These are phyloP conservation scores for Phasia obesa DNA, from an alignment of 2,888 invertebrate species.

Conservation along the genomic window DNA sequence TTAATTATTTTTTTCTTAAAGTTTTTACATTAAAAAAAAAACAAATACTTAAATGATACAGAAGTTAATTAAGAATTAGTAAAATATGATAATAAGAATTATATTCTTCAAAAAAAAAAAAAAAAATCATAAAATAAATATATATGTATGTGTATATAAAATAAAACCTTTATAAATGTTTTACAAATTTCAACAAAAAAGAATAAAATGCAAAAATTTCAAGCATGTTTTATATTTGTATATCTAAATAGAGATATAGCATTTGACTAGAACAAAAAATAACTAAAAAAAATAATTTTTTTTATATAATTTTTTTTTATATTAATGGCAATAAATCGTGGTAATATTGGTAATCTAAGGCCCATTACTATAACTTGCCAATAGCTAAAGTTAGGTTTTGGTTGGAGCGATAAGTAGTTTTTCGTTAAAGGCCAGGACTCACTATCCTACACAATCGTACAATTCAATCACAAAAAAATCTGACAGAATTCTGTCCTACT, in stretches of 20 bases:
- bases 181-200: constrained; percentile 37
- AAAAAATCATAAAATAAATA: constrained; percentile 21
- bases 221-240: constrained; percentile 51
- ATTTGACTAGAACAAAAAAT: constrained; percentile 68
- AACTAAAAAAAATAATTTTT: constrained; percentile 31
- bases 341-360: constrained; percentile 49
- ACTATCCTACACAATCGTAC: too few species aligned
- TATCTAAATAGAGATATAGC: constrained; percentile 58
- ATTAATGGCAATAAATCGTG: constrained; percentile 61
- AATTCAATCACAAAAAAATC: too few species aligned
- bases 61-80: not conserved
- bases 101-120: constrained; percentile 50
- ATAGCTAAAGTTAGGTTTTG: too few species aligned
- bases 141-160: constrained; percentile 30
- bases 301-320: constrained; percentile 32
- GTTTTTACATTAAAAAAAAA: too few species aligned
- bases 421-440: too few species aligned
- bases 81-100: constrained; percentile 51
- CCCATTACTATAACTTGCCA: too few species aligned
- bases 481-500: too few species aligned
- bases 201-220: constrained; percentile 55
- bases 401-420: too few species aligned
- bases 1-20: not conserved
- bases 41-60: too few species aligned
- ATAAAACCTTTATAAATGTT: constrained; percentile 48